phyloP scores from a whole-genome alignment of 2,888 invertebrate species.

The Nomada hirtipes region DNA sequence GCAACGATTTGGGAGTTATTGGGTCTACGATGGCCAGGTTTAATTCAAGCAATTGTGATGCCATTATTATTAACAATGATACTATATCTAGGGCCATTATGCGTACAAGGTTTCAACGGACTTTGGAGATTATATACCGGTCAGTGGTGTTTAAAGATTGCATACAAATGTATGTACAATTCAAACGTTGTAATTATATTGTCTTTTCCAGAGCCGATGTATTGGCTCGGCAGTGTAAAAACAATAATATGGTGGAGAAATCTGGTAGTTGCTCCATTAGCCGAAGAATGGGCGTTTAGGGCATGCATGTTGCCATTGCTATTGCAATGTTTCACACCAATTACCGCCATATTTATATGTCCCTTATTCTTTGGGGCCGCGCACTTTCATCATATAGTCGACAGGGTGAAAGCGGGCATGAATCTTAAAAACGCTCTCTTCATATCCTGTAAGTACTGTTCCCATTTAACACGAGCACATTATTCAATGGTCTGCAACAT shows the following conservation, averaged over 20 bases:
- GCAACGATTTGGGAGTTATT: conserved; percentile 89
- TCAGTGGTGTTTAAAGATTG: conserved; percentile 80
- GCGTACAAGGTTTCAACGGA: conserved; percentile 89
- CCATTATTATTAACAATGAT: conserved; percentile 92
- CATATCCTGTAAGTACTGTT: conserved; percentile 88
- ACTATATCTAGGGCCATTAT: conserved; percentile 93
- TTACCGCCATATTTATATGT: conserved; percentile 92
- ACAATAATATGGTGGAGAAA: conserved; percentile 95
- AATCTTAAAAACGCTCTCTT: conserved; percentile 89
- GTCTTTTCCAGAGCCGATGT: conserved; percentile 87
- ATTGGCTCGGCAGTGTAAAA: conserved; percentile 89
- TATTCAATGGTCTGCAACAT: background rate
- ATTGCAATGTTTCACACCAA: conserved; percentile 91
- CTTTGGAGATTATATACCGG: conserved; percentile 89
- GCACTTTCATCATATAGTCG: conserved; percentile 96
- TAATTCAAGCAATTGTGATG: conserved; percentile 89
- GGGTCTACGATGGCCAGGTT: conserved; percentile 91
- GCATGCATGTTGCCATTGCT: conserved; percentile 97
- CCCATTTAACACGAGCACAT: conserved; percentile 50
- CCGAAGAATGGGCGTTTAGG: conserved; percentile 98
- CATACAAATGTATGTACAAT: background rate
- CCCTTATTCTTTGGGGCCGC: conserved; percentile 98
- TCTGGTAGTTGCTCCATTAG: conserved; percentile 95
- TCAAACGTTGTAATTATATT: background rate
- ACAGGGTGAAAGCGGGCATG: conserved; percentile 90